Conservation (phyloP, 2,888 invertebrate species). For the Melanophora roralis region DNA sequence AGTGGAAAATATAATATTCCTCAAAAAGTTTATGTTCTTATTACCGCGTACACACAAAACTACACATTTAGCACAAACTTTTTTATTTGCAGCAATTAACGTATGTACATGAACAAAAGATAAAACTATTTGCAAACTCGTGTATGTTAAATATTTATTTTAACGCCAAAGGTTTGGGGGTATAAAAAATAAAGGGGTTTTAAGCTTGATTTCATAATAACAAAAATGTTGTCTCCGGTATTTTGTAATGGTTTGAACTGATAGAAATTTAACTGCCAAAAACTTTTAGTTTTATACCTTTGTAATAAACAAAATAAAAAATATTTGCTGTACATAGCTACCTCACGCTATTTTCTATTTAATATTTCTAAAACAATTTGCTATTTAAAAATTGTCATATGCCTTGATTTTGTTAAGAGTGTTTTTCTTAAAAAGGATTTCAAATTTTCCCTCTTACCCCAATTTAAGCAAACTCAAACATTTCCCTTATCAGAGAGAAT, state of each 20-base stretch:
- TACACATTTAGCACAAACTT: not conserved
- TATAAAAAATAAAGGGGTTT: too few species aligned
- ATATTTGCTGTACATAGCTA: too few species aligned
- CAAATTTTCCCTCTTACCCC: not conserved
- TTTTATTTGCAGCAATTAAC: slow-evolving; percentile 35
- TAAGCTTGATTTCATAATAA: too few species aligned
- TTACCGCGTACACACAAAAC: not conserved
- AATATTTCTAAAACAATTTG: slow-evolving; percentile 15
- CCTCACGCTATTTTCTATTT: too few species aligned
- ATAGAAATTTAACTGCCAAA: too few species aligned
- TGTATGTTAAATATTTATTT: slow-evolving; percentile 29
- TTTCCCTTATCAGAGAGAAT: not conserved
- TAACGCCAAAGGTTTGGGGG: not conserved
- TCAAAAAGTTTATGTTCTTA: not conserved
- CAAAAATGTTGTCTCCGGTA: too few species aligned
- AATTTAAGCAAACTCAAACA: not conserved
- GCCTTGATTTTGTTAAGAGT: not conserved
- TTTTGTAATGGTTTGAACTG: too few species aligned
- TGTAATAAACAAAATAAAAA: too few species aligned
- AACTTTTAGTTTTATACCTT: too few species aligned
- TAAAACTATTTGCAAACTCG: slow-evolving; percentile 39
- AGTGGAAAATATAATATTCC: slow-evolving; percentile 12
- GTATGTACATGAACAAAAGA: slow-evolving; percentile 52
- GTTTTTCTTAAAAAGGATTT: slow-evolving; percentile 11
- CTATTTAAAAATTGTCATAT: too few species aligned